Evolutionary conservation across 2,113 vertebrate genomes (phyloP).

Genomic region (Anser brachyrhynchus): DNA sequence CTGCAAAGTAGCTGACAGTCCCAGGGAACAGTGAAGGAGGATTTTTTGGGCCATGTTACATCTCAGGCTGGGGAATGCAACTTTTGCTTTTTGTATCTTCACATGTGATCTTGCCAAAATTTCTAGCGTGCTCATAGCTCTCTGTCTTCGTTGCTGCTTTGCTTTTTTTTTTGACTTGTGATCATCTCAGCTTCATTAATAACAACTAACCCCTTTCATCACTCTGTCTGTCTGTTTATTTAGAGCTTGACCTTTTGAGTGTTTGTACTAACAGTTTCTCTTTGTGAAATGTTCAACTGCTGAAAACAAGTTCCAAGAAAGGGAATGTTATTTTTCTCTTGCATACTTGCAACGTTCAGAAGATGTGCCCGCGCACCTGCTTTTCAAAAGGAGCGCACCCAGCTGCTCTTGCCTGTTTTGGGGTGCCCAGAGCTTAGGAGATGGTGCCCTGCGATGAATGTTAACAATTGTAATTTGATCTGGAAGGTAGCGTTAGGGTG

Average conservation of each 20-base stretch:
- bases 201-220: conserved; percentile 61
- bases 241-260: conserved; percentile 61
- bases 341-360: neutral
- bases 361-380: neutral
- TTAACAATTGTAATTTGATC: neutral
- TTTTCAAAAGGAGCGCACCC: neutral
- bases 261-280: conserved; percentile 56
- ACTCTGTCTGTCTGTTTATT: conserved; percentile 43
- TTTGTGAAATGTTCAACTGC: conserved; percentile 40
- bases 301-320: conserved; percentile 61
- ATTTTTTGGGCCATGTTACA: neutral
- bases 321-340: conserved; percentile 59
- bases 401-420: neutral
- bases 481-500: neutral
- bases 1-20: neutral
- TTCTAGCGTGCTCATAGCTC: neutral
- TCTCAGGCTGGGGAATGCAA: neutral
- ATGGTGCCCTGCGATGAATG: neutral
- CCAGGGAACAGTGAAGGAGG: neutral
- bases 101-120: conserved; percentile 3
- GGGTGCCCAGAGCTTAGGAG: neutral
- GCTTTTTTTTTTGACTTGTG: conserved; percentile 56
- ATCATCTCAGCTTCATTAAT: conserved; percentile 55
- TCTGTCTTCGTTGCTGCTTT: conserved; percentile 9
- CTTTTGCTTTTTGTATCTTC: conserved; percentile 26